Evolutionary conservation across 1,140 invertebrate species (phyloP), one percentile per base, ranked within the genome.

Genomic region (Platorchestia sp.): DNA sequence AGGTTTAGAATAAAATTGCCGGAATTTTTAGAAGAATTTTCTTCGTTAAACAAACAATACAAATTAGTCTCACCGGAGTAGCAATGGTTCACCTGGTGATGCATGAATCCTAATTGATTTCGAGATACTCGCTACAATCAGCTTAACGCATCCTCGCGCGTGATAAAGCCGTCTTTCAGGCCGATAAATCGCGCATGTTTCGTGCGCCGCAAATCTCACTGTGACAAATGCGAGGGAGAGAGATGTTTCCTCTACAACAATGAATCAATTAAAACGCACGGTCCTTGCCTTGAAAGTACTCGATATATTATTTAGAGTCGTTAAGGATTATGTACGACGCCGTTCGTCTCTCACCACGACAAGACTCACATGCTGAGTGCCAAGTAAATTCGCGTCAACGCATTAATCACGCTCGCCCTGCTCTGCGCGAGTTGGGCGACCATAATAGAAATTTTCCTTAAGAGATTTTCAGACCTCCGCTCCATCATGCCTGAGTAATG

Each of bases 231-330:
- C 87, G 41, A 19, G 14, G 87, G 5, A 42, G 87, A 90, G 44
- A 90, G 87, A 90, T 90, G 87, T 90, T 90, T 90, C 44, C 87
- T 44, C 41, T 42, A 42, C 41, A 90, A 90, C 87, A 90, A 90
- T 90, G 87, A 90, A 90, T 90, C 87, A 90, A 90, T 90, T 90
- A 90, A 45, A 45, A 42, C 44, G 44, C 44, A 43, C 87, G 41
- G 87, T 44, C 87, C 10, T 22, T 90, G 87, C 41, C 87, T 90
- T 90, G 87, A 45, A 45, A 90, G 87, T 90, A 90, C 87, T 90
- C 87, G 44, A 90, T 90, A 90, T 90, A 90, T 90, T 90, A 90
- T 90, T 90, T 90, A 90, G 87, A 90, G 87, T 90, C 87, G 87
- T 90, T 90, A 90, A 45, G 41, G 41, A 90, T 90, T 90, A 90